phyloP scores from a whole-genome alignment of 2,797 vertebrate species.

The Scyliorhinus canicula region DNA sequence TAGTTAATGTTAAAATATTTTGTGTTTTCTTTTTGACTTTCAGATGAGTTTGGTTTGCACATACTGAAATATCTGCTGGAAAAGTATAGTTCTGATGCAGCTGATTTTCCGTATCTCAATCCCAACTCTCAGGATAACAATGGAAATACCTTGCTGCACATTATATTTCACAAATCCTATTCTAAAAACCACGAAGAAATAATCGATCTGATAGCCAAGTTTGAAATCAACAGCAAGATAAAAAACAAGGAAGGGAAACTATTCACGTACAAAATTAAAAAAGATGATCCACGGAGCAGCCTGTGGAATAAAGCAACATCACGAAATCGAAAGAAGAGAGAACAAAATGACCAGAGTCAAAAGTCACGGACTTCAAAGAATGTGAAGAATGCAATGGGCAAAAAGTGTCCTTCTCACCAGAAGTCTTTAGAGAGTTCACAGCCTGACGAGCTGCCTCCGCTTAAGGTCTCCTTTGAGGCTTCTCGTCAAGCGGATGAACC shows the following conservation, averaged over 20 bases:
- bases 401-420: background rate
- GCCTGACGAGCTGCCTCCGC: background rate
- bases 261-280: slow-evolving; percentile 57
- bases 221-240: slow-evolving; percentile 59
- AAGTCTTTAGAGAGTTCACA: slow-evolving; percentile 39
- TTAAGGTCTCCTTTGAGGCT: background rate
- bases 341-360: slow-evolving; percentile 45
- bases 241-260: slow-evolving; percentile 62
- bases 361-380: slow-evolving; percentile 4
- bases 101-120: slow-evolving; percentile 54
- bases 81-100: slow-evolving; percentile 54
- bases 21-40: slow-evolving; percentile 41
- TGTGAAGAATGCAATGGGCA: background rate
- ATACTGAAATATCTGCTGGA: slow-evolving; percentile 60
- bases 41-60: slow-evolving; percentile 56
- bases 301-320: slow-evolving; percentile 55
- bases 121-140: slow-evolving; percentile 58
- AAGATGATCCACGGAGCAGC: slow-evolving; percentile 53
- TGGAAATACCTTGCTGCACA: slow-evolving; percentile 65
- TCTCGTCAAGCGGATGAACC: slow-evolving; percentile 9
- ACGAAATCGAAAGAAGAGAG: slow-evolving; percentile 49
- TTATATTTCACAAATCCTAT: slow-evolving; percentile 55
- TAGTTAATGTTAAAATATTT: background rate
- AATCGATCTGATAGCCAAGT: slow-evolving; percentile 55
- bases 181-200: slow-evolving; percentile 54